Percentiles rank a stretch among this genome's conserved stretches.
These are phyloP conservation scores for Pterocles orientalis DNA, from an alignment of 2,113 vertebrate species.

Conservation along the genomic window DNA sequence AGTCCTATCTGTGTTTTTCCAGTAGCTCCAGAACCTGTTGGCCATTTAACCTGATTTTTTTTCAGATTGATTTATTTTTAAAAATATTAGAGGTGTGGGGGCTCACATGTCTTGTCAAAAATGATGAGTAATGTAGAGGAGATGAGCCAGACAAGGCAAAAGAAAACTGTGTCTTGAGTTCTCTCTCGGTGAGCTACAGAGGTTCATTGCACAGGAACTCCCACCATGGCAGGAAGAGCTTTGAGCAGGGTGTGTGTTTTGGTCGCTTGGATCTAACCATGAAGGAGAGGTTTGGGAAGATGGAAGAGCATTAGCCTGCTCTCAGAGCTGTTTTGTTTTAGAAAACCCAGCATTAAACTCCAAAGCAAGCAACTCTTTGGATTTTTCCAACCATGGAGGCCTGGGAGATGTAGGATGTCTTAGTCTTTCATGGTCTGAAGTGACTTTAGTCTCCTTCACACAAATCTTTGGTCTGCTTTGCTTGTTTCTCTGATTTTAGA, in stretches of 20 bases:
- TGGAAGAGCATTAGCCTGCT: not conserved
- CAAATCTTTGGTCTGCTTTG: not conserved
- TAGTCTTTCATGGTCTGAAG: not conserved
- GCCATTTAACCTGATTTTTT: not conserved
- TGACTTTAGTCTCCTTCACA: not conserved
- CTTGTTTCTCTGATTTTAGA: not conserved
- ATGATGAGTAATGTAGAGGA: not conserved
- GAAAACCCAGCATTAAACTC: not conserved
- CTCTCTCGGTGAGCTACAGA: not conserved
- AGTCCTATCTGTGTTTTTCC: not conserved
- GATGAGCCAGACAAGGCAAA: not conserved
- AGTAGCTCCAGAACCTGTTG: not conserved
- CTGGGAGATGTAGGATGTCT: not conserved
- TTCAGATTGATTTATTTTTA: not conserved
- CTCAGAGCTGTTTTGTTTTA: not conserved
- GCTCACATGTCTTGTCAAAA: not conserved
- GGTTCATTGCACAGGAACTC: not conserved
- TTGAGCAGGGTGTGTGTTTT: not conserved
- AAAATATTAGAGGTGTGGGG: not conserved
- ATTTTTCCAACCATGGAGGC: not conserved
- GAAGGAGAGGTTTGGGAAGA: not conserved
- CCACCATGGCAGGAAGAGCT: not conserved
- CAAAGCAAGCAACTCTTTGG: not conserved
- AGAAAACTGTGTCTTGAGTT: not conserved
- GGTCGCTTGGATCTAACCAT: not conserved